Evolutionary conservation across 2,113 vertebrate genomes (phyloP), one percentile per base, ranked within the genome.

Genomic region (Dipodomys stephensi): DNA sequence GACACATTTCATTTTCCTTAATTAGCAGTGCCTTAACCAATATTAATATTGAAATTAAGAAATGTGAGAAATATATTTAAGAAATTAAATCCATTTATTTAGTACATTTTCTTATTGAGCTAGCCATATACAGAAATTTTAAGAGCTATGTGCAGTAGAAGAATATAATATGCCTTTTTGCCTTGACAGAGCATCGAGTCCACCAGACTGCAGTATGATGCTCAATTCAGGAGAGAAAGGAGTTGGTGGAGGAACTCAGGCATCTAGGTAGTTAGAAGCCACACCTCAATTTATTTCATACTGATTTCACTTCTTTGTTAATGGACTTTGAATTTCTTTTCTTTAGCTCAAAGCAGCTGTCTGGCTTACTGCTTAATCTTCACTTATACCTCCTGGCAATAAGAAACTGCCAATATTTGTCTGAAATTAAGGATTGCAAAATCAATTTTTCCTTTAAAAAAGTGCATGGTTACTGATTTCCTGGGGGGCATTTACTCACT

Each of bases 361-460:
- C 80, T 73, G 67, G 39, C n/a, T 94, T 86, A 79, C 68, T 57
- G 13, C 72, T 95, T 96, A 83, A 95, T 93, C 90, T 94, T 95
- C 49, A 83, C 46, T 76, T 90, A 76, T 20, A 46, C 67, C 18
- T 60, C 69, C 88, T 68, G n/a, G 83, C 80, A 92, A 88, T 96
- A 96, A 87, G 39, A 83, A 92, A 72, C 83, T 87, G 95, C 73
- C 94, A 91, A 96, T 96, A 94, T 84, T 94, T 91, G 84, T 91
- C 83, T 94, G 35, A 96, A 97, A 95, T 96, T 97, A 96, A 97
- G 91, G 83, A 87, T 23, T 93, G 80, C 87, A 72, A 95, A 93
- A 92, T 97, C 95, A 92, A 82, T 96, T 27, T 83, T 57, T 57
- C 15, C 15, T 96, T 93, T 76, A 16, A 92, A 96, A 88, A 94